These are phyloP conservation scores for Entomyzon cyanotis DNA, from an alignment of 2,113 vertebrate genomes.

Conservation along the genomic window DNA sequence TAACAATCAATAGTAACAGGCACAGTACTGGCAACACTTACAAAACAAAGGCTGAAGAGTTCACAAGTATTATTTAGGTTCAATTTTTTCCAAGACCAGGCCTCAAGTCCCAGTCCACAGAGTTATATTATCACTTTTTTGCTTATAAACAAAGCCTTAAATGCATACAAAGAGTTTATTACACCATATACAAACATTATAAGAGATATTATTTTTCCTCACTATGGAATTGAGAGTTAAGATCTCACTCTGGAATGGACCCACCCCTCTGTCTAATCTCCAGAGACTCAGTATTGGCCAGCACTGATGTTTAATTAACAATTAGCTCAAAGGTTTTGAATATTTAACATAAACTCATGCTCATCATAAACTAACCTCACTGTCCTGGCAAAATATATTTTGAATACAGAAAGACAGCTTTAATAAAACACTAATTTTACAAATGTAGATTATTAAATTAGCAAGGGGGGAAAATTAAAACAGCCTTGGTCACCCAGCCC, in stretches of 20 bases:
- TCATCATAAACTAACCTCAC: background rate
- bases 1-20: background rate
- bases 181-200: background rate
- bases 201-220: background rate
- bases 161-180: background rate
- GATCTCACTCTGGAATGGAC: background rate
- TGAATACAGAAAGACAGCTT: background rate
- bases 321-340: background rate
- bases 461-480: background rate
- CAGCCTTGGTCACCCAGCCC: background rate
- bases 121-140: background rate
- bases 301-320: background rate
- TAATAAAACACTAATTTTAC: background rate
- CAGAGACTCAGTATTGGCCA: background rate
- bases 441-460: background rate
- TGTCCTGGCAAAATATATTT: background rate
- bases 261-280: background rate
- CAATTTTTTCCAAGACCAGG: background rate
- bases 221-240: background rate
- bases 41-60: background rate
- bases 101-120: background rate
- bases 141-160: background rate
- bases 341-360: background rate
- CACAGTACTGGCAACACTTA: background rate
- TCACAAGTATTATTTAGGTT: background rate